Evolutionary conservation across 2,797 vertebrate species (phyloP), one percentile per base, ranked within the genome.

Genomic region (Cephalopachus bancanus): DNA sequence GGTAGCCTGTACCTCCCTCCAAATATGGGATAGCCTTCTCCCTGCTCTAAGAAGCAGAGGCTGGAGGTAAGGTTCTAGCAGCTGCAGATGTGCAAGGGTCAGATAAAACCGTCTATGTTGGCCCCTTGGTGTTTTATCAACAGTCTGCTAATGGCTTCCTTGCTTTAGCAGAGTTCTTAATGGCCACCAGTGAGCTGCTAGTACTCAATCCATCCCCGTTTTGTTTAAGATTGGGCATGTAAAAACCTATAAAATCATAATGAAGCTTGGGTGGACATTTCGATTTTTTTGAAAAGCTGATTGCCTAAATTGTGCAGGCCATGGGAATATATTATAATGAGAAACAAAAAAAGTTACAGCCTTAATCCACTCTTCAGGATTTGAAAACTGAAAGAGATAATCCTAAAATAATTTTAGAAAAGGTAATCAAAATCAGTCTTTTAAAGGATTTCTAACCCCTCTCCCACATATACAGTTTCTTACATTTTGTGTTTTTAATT

Each of bases 181-280:
- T 75, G 49, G 28, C 72, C 67, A 89, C 37, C 60, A 84, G 0
- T 85, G 80, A 96, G 67, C 22, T 57, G 10, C 9, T 87, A 60
- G 28, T 93, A 72, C 14, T 33, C 53, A 89, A 74, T 30, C 55
- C 22, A 60, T 90, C 44, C 55, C 65, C 86, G 3, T 94, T 93
- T 94, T 87, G 79, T 57, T 87, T 71, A 81, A 89, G n/a, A 89
- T 81, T 88, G 72, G 24, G 6, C 14, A 86, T 33, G 16, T 89
- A 37, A 78, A 93, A 95, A 74, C 44, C 10, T 93, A 90, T 60
- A 83, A 83, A 83, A 84, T 91, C 67, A 15, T 91, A 83, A 30
- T 64, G 30, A 95, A 97, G 90, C 87, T 22, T 91, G n/a, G 93
- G 19, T 96, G 92, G 85, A 93, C 49, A 76, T 85, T 19, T 81